Conservation (phyloP, 2,113 vertebrate genomes). For the Brienomyrus longianalis region DNA sequence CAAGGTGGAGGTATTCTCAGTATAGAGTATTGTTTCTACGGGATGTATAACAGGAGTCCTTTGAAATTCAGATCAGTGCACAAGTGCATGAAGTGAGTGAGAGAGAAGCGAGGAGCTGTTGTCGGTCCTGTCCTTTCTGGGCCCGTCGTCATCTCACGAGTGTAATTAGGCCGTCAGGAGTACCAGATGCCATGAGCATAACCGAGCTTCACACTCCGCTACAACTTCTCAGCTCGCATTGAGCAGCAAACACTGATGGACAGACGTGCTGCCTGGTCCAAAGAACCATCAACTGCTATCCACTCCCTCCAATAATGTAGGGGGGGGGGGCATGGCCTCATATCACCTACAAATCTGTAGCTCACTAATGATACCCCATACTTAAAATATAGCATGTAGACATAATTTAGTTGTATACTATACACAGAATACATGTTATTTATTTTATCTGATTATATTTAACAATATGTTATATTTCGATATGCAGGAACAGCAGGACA, state of each 20-base stretch:
- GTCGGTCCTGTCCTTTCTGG: neutral
- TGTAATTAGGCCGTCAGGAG: neutral
- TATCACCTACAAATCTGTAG: neutral
- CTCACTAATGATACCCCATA: neutral
- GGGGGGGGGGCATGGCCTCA: neutral
- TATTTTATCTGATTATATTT: neutral
- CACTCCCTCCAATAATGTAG: neutral
- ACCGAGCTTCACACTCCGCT: neutral
- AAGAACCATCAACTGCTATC: neutral
- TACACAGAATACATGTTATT: neutral
- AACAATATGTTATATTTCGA: neutral
- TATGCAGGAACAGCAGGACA: neutral
- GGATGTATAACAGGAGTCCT: slow-evolving; percentile 38
- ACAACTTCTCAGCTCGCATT: neutral
- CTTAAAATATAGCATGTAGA: neutral
- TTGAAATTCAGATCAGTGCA: slow-evolving; percentile 48
- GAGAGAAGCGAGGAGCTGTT: neutral
- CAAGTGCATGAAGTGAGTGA: neutral
- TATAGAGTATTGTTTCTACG: slow-evolving; percentile 44
- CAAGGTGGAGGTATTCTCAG: slow-evolving; percentile 16
- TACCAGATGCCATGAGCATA: neutral
- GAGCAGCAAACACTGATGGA: slow-evolving; percentile 13
- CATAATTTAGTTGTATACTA: neutral
- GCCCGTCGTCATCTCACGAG: neutral
- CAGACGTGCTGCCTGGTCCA: neutral